Evolutionary conservation across 2,888 invertebrate species (phyloP).

Genomic region (Acronicta leporina): DNA sequence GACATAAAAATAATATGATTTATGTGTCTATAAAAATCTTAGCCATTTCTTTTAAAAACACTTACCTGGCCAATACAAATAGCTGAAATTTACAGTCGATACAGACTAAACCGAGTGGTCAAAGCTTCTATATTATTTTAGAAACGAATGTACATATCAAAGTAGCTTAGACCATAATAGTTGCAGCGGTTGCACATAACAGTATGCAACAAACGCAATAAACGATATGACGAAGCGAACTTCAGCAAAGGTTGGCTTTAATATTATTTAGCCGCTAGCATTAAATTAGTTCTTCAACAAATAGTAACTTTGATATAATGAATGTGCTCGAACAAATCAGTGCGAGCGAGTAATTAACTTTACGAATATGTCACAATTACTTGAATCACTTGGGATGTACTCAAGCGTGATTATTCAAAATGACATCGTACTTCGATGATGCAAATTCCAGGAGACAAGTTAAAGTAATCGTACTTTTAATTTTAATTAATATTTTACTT

Average conservation of each 20-base stretch:
- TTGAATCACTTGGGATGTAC: slow-evolving; percentile 7
- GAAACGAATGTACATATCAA: not conserved
- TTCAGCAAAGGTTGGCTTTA: slow-evolving; percentile 34
- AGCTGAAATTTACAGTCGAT: too few species aligned
- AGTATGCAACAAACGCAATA: slow-evolving; percentile 28
- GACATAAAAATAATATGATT: too few species aligned
- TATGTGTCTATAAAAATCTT: too few species aligned
- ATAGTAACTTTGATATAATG: slow-evolving; percentile 19
- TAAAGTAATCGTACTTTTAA: too few species aligned
- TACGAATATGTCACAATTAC: slow-evolving; percentile 22
- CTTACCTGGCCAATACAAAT: too few species aligned
- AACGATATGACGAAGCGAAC: slow-evolving; percentile 22
- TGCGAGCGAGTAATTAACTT: slow-evolving; percentile 43
- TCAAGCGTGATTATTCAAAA: slow-evolving; percentile 7
- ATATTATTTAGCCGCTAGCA: slow-evolving; percentile 10
- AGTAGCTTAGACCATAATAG: slow-evolving; percentile 15
- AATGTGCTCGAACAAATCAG: slow-evolving; percentile 26
- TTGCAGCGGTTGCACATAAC: slow-evolving; percentile 4
- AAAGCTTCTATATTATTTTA: not conserved
- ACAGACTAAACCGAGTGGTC: too few species aligned
- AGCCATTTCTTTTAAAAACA: too few species aligned
- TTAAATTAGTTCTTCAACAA: slow-evolving; percentile 48
- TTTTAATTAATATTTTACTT: too few species aligned
- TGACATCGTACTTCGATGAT: slow-evolving; percentile 10
- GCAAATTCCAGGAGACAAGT: slow-evolving; percentile 3